Percentiles rank a stretch among this genome's conserved stretches.
phyloP scores from a whole-genome alignment of 53 echinoderm and acorn worm genomes.

The Henricia sp. region DNA sequence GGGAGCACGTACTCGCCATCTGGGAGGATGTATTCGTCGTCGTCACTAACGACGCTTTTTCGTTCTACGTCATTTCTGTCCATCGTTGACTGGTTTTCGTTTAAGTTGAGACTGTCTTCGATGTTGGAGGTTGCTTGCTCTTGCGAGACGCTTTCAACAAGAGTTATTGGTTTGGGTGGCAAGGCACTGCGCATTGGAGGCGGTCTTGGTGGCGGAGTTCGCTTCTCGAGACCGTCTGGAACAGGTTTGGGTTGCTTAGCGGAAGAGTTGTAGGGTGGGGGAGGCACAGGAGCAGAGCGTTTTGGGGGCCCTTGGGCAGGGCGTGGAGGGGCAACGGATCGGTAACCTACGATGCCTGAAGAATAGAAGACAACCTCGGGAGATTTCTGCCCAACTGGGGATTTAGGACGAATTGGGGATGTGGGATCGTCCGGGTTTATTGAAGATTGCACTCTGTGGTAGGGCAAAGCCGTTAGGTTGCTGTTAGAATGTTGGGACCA shows the following conservation, averaged over 20 bases:
- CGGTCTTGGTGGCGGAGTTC: constrained; percentile 46
- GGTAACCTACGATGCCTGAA: constrained; percentile 35
- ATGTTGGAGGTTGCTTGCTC: constrained; percentile 33
- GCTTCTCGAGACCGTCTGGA: background rate
- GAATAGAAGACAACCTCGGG: background rate
- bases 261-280: constrained; percentile 17
- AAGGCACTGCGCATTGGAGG: constrained; percentile 45
- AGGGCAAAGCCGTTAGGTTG: constrained; percentile 27
- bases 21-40: constrained; percentile 64
- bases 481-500: constrained; percentile 38
- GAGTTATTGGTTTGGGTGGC: constrained; percentile 37
- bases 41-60: constrained; percentile 44
- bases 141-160: constrained; percentile 29
- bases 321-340: constrained; percentile 37
- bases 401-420: no score
- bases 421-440: background rate
- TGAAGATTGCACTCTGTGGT: constrained; percentile 52
- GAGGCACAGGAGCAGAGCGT: constrained; percentile 35
- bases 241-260: background rate
- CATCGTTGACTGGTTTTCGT: constrained; percentile 24
- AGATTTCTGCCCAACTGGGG: background rate
- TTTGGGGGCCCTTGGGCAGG: constrained; percentile 34
- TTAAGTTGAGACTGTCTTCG: constrained; percentile 25
- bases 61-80: background rate
- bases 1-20: constrained; percentile 42